Percentiles rank a stretch among this genome's conserved stretches.
Evolutionary conservation across 2,888 invertebrate genomes (phyloP).

Genomic region (Noctua fimbriata): DNA sequence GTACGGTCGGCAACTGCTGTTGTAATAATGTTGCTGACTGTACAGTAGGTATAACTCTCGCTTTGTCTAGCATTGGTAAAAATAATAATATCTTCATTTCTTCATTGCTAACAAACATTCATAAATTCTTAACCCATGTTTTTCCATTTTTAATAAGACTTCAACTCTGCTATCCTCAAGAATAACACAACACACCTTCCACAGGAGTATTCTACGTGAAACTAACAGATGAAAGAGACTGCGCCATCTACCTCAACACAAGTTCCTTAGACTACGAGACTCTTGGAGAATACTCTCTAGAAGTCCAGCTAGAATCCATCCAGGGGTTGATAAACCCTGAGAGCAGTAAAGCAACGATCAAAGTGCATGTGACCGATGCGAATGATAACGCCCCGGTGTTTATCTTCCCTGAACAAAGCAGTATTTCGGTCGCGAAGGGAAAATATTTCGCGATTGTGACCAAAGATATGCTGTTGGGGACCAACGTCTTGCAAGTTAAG

Average conservation of each 20-base stretch:
- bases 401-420: constrained; percentile 91
- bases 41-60: not conserved
- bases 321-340: constrained; percentile 95
- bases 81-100: constrained; percentile 9
- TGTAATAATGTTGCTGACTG: not conserved
- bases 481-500: constrained; percentile 94
- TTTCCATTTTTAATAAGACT: not conserved
- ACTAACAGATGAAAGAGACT: constrained; percentile 95
- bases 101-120: not conserved
- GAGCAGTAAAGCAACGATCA: constrained; percentile 93
- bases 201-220: constrained; percentile 93
- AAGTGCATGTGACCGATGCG: constrained; percentile 95
- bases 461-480: constrained; percentile 93
- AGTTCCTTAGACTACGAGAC: constrained; percentile 95
- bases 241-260: constrained; percentile 93
- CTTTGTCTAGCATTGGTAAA: not conserved
- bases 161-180: not conserved
- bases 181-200: constrained; percentile 58
- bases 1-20: not conserved
- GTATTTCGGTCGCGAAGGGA: constrained; percentile 90
- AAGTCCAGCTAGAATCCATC: constrained; percentile 94
- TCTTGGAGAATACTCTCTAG: constrained; percentile 93
- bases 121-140: not conserved
- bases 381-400: constrained; percentile 97
- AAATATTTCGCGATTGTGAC: constrained; percentile 96